Evolutionary conservation across 2,797 vertebrate species (phyloP).

Genomic region (Erethizon dorsatum): DNA sequence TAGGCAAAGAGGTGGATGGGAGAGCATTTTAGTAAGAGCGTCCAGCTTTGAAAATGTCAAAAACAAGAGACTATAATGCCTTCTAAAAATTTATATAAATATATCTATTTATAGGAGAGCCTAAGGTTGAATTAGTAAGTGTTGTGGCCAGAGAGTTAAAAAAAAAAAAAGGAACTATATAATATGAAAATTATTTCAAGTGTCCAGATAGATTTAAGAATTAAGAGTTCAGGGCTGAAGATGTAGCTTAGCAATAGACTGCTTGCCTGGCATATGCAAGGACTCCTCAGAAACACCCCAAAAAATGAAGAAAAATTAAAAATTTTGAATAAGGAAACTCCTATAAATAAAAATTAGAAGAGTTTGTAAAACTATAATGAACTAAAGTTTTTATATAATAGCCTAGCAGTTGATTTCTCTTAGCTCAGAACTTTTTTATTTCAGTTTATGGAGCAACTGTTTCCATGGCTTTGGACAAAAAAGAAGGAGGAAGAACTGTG

Average conservation of each 20-base stretch:
- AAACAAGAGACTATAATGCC: not conserved
- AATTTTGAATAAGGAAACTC: not conserved
- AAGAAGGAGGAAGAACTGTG: conserved; percentile 54
- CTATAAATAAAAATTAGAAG: not conserved
- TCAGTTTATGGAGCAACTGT: conserved; percentile 78
- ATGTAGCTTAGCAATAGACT: not conserved
- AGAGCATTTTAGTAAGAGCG: not conserved
- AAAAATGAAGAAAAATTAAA: not conserved
- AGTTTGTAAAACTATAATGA: conserved; percentile 26
- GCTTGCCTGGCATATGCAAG: not conserved
- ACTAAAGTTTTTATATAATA: conserved; percentile 15
- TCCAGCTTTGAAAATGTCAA: not conserved
- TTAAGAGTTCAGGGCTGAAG: not conserved
- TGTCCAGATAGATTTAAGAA: not conserved
- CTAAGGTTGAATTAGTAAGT: not conserved
- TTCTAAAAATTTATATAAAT: conserved; percentile 46
- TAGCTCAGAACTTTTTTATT: conserved; percentile 69
- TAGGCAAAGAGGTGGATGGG: not conserved
- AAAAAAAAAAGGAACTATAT: not conserved
- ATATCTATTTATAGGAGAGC: not conserved
- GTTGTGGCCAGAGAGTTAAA: not conserved
- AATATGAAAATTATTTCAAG: not conserved
- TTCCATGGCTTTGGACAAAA: conserved; percentile 81
- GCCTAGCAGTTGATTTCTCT: not conserved
- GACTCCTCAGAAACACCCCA: too few species aligned